Conservation (phyloP, 2,797 vertebrate genomes). For the Natrix natrix region DNA sequence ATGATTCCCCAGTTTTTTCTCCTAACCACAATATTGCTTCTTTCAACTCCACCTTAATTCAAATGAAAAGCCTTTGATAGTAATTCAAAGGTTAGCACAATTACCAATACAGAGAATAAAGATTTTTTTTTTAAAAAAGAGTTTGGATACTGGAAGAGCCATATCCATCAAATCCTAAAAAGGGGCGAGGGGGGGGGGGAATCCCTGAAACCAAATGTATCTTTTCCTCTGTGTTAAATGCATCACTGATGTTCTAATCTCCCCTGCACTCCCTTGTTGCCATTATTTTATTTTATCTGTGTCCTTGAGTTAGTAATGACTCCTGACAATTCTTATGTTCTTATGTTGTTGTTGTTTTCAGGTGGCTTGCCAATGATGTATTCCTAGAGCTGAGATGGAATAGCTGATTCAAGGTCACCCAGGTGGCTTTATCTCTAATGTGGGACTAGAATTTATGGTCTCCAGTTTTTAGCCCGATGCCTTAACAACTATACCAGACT, state of each 20-base stretch:
- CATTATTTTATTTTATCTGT: neutral
- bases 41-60: neutral
- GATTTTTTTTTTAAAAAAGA: neutral
- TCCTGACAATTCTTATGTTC: neutral
- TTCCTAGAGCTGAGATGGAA: neutral
- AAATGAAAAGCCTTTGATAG: neutral
- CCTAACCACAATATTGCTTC: neutral
- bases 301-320: neutral
- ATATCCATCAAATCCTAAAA: neutral
- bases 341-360: neutral
- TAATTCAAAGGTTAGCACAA: neutral
- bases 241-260: neutral
- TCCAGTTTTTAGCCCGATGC: neutral
- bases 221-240: neutral
- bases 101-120: neutral
- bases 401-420: neutral
- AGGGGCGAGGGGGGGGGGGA: rapidly evolving
- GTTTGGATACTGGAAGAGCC: neutral
- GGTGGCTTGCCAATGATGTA: neutral
- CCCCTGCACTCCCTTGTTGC: neutral
- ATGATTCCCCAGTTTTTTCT: neutral
- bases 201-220: neutral
- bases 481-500: neutral
- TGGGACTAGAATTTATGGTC: neutral
- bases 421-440: neutral